These are phyloP conservation scores for Otolemur garnettii DNA, from an alignment of 2,113 vertebrate species.

Conservation along the genomic window DNA sequence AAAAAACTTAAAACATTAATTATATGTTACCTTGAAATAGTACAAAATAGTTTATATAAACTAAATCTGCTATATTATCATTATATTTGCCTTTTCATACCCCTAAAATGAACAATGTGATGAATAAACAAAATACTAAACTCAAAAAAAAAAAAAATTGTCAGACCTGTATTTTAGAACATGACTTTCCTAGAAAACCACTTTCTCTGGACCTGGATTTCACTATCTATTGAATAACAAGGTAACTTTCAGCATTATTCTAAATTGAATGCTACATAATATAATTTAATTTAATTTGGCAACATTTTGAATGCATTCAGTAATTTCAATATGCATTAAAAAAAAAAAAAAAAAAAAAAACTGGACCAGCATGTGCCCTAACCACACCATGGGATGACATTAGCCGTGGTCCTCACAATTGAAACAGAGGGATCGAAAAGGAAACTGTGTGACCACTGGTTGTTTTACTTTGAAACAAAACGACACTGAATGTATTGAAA, in stretches of 20 bases:
- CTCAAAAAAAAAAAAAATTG: background rate
- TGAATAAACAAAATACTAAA: background rate
- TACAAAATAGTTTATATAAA: background rate
- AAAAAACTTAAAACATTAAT: background rate
- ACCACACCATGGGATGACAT: background rate
- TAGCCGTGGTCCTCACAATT: background rate
- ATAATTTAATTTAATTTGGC: background rate
- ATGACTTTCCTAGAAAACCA: background rate
- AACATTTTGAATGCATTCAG: background rate
- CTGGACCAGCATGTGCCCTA: background rate
- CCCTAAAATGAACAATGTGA: background rate
- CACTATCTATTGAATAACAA: background rate
- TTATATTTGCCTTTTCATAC: background rate
- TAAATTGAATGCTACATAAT: background rate
- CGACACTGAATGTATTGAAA: background rate
- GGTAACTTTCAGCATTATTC: background rate
- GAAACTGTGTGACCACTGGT: background rate
- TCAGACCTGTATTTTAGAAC: background rate
- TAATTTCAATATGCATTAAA: background rate
- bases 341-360: background rate
- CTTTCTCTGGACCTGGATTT: background rate
- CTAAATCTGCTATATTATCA: background rate
- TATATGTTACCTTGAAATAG: conserved; percentile 30
- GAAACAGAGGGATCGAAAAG: background rate
- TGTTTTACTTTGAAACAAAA: background rate